Evolutionary conservation across 2,888 invertebrate species (phyloP).

Genomic region (Cantharis flavilabris): DNA sequence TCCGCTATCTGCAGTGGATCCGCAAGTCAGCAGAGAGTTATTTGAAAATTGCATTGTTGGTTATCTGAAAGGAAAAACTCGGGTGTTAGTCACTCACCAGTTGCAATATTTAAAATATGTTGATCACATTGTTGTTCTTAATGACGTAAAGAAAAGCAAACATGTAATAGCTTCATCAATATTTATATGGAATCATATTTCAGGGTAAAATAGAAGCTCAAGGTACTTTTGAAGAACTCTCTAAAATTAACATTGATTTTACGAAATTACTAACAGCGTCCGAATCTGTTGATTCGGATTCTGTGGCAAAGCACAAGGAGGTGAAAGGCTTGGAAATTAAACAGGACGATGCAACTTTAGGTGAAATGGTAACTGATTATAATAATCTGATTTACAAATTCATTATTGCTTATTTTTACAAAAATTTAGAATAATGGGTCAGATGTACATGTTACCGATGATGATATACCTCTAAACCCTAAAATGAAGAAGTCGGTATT

Average conservation of each 20-base stretch:
- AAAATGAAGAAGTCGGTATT: background rate
- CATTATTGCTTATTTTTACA: too few relatives aligned
- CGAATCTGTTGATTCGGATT: background rate
- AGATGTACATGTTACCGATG: background rate
- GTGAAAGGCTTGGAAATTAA: background rate
- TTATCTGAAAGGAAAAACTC: slow-evolving; percentile 61
- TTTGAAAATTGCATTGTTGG: slow-evolving; percentile 57
- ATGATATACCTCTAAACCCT: background rate
- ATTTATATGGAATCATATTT: background rate
- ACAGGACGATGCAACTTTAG: background rate
- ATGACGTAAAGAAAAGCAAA: slow-evolving; percentile 43
- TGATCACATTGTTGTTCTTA: slow-evolving; percentile 60
- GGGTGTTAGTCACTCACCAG: slow-evolving; percentile 74
- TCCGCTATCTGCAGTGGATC: too few relatives aligned
- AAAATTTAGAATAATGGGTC: background rate
- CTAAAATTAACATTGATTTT: slow-evolving; percentile 64
- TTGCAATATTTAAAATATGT: slow-evolving; percentile 65
- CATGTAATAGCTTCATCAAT: too few relatives aligned
- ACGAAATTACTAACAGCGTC: slow-evolving; percentile 54
- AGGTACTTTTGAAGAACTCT: slow-evolving; percentile 64
- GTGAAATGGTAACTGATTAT: background rate
- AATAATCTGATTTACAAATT: too few relatives aligned
- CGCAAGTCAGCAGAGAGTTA: too few relatives aligned
- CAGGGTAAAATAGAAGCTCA: slow-evolving; percentile 63
- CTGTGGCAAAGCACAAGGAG: background rate